Conservation (phyloP, 2,888 invertebrate species). For the Anaspis maculata region DNA sequence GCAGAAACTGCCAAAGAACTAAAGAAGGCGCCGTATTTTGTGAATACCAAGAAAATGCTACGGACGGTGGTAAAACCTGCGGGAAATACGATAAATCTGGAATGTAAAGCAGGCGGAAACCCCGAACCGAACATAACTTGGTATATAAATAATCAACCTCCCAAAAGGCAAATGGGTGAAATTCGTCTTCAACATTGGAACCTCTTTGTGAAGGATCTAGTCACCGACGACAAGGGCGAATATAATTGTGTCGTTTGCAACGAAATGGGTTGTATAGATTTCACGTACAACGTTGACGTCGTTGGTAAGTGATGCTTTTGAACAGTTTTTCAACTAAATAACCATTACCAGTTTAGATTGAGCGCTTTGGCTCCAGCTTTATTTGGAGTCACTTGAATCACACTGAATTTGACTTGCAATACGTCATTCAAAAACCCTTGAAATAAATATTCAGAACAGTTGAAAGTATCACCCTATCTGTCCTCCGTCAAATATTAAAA, state of each 20-base stretch:
- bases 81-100: slow-evolving; percentile 2
- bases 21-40: background rate
- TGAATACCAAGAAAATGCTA: slow-evolving; percentile 2
- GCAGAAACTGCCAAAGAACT: no score
- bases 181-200: slow-evolving; percentile 56
- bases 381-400: no score
- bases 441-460: no score
- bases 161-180: slow-evolving; percentile 52
- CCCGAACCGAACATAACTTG: slow-evolving; percentile 76
- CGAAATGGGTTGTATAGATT: slow-evolving; percentile 62
- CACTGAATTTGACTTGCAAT: no score
- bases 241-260: slow-evolving; percentile 84
- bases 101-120: slow-evolving; percentile 44
- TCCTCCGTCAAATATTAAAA: no score
- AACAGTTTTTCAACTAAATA: no score
- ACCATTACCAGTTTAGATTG: no score
- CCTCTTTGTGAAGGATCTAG: slow-evolving; percentile 66
- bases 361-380: no score
- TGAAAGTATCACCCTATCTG: no score
- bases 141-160: slow-evolving; percentile 63
- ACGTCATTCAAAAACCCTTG: no score
- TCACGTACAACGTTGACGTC: slow-evolving; percentile 57
- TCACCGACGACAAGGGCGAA: slow-evolving; percentile 70
- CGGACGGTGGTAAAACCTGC: background rate
- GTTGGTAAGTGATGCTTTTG: slow-evolving; percentile 65